Evolutionary conservation across 2,113 vertebrate genomes (phyloP).

Genomic region (Circaetus cinerascens): DNA sequence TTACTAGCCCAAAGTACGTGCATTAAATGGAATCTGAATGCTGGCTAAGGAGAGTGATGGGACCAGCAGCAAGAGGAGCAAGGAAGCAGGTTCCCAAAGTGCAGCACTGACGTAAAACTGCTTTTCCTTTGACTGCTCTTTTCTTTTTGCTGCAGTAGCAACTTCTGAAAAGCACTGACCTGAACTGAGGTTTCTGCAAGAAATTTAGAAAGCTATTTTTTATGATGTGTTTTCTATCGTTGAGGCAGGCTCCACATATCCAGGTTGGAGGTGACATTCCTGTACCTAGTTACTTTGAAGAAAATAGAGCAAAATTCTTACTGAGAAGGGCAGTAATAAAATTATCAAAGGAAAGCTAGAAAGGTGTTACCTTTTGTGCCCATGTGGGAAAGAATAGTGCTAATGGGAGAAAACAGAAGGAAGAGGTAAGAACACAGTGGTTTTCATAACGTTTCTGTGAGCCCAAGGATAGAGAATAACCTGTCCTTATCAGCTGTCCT

Average conservation of each 20-base stretch:
- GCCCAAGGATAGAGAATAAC: background rate
- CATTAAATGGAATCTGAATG: background rate
- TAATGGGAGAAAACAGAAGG: background rate
- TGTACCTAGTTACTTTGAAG: background rate
- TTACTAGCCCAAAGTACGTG: background rate
- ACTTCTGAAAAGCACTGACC: background rate
- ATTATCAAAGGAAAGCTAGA: background rate
- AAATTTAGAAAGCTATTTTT: background rate
- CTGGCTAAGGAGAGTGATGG: background rate
- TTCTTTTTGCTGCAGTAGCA: background rate
- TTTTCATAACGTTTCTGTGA: background rate
- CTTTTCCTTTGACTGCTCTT: background rate
- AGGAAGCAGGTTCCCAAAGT: background rate
- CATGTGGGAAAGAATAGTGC: background rate
- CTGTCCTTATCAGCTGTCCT: background rate
- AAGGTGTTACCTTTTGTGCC: background rate
- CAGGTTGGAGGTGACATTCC: background rate
- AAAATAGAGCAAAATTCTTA: background rate
- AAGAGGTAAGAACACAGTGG: background rate
- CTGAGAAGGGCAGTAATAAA: background rate
- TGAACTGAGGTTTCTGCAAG: background rate
- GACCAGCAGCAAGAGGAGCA: background rate
- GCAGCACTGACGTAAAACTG: background rate
- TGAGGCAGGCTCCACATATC: background rate
- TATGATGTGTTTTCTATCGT: background rate